Conservation (phyloP, 2,113 vertebrate species). For the Tychaedon coryphoeus region DNA sequence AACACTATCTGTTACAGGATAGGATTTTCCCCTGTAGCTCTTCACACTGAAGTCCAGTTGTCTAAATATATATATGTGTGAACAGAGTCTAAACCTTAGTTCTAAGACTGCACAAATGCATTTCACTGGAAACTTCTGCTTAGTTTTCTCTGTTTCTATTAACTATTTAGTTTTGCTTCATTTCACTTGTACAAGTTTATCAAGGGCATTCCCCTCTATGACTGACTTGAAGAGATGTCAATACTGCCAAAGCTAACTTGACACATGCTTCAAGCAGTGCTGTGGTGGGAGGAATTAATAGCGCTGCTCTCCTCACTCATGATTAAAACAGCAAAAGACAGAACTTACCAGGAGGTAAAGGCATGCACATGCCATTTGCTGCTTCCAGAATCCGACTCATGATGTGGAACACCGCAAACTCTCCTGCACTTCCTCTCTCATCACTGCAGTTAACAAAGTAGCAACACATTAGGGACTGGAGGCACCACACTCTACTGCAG, state of each 20-base stretch:
- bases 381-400: conserved; percentile 92
- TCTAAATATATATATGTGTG: not conserved
- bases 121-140: not conserved
- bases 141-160: not conserved
- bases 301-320: not conserved
- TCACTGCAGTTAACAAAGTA: conserved; percentile 62
- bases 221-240: not conserved
- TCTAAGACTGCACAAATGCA: not conserved
- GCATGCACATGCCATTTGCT: conserved; percentile 81
- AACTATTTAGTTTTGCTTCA: not conserved
- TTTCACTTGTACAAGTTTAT: not conserved
- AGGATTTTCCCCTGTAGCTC: not conserved
- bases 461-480: not conserved
- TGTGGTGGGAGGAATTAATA: not conserved
- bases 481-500: not conserved
- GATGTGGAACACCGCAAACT: conserved; percentile 84
- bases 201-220: not conserved
- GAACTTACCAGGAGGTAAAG: conserved; percentile 89
- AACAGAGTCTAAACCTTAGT: not conserved
- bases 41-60: not conserved
- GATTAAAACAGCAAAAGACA: not conserved
- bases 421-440: conserved; percentile 73
- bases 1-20: not conserved
- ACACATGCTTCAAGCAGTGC: not conserved
- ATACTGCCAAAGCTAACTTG: not conserved